These are phyloP conservation scores for Strix uralensis DNA, from an alignment of 2,113 vertebrate genomes.

Conservation along the genomic window DNA sequence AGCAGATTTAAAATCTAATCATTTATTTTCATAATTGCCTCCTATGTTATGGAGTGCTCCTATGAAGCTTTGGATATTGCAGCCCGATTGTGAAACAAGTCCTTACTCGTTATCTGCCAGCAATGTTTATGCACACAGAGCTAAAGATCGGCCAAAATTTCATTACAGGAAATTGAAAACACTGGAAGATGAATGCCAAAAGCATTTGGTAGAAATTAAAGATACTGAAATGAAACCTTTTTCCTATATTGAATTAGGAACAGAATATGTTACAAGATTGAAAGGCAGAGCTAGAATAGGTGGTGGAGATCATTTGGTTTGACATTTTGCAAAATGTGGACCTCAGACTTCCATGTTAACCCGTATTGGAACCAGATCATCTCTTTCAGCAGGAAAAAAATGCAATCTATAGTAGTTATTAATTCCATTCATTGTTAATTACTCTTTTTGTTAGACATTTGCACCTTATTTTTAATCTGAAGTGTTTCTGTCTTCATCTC, in stretches of 20 bases:
- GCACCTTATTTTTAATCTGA: background rate
- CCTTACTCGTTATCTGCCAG: constrained; percentile 1
- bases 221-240: background rate
- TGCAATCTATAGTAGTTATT: background rate
- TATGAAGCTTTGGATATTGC: constrained; percentile 15
- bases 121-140: background rate
- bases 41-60: background rate
- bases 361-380: background rate
- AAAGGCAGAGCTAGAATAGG: background rate
- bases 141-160: constrained; percentile 33
- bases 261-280: background rate
- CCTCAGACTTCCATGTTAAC: background rate
- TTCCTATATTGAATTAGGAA: background rate
- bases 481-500: background rate
- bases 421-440: background rate
- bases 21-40: constrained; percentile 28
- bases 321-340: background rate
- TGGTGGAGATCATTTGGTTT: background rate
- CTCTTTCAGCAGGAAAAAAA: background rate
- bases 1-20: background rate
- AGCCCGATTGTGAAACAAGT: background rate
- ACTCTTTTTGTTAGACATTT: background rate
- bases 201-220: constrained; percentile 12
- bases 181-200: constrained; percentile 1
- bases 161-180: constrained; percentile 39